Evolutionary conservation across 1,140 invertebrate species (phyloP).

Genomic region (Monochamus saltuarius): DNA sequence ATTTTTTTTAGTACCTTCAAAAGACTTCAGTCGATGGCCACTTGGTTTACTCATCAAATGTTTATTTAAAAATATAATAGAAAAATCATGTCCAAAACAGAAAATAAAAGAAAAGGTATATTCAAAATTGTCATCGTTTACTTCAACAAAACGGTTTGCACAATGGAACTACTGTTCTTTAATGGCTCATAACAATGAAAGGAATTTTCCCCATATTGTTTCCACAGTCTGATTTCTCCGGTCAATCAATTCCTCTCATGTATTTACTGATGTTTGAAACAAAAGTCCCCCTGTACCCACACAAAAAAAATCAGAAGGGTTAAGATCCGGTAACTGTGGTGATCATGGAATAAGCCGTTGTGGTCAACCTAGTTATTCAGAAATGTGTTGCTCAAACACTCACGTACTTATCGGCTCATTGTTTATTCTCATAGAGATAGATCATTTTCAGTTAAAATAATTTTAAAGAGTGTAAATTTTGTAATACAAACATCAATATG

Average conservation of each 20-base stretch:
- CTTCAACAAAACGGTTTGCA: slow-evolving; percentile 1
- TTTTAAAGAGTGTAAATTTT: too few species aligned
- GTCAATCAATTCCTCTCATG: slow-evolving; percentile 6
- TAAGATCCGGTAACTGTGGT: slow-evolving; percentile 4
- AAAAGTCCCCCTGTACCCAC: background rate
- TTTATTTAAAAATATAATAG: too few species aligned
- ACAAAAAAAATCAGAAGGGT: background rate
- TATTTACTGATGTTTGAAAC: slow-evolving; percentile 3
- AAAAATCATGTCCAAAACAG: too few species aligned
- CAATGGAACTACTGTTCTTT: slow-evolving; percentile 7
- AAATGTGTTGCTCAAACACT: slow-evolving; percentile 11
- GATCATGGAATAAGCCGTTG: background rate
- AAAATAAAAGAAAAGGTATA: slow-evolving; percentile 1
- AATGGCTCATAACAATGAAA: slow-evolving; percentile 7
- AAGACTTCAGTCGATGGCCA: too few species aligned
- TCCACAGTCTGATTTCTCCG: slow-evolving; percentile 3
- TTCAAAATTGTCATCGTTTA: slow-evolving; percentile 8
- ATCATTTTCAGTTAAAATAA: too few species aligned
- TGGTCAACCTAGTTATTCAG: too few species aligned
- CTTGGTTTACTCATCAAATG: too few species aligned
- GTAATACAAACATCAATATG: too few species aligned
- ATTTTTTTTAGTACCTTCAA: too few species aligned
- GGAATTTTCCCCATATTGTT: slow-evolving; percentile 10
- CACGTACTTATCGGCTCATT: background rate
- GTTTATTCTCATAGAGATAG: too few species aligned